Evolutionary conservation across 2,888 invertebrate genomes (phyloP).

Genomic region (Eulithis testata): DNA sequence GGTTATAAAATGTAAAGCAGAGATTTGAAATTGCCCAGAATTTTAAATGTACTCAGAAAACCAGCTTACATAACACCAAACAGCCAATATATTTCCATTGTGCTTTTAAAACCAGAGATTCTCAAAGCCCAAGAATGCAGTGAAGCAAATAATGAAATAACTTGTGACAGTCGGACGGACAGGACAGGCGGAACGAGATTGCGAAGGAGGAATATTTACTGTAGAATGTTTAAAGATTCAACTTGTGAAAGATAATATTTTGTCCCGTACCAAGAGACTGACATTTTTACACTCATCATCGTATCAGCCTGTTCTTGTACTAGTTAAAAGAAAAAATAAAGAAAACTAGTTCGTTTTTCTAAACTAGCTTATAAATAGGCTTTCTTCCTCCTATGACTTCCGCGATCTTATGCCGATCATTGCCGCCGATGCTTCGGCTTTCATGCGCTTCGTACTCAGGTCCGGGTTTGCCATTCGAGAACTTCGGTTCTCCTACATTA

Average conservation of each 20-base stretch:
- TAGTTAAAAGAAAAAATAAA: too few relatives aligned
- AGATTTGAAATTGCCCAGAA: too few relatives aligned
- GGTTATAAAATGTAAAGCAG: too few relatives aligned
- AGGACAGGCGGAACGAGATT: constrained; percentile 30
- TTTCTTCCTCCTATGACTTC: too few relatives aligned
- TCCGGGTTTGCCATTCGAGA: too few relatives aligned
- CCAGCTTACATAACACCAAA: neutral
- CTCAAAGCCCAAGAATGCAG: constrained; percentile 35
- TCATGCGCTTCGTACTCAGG: too few relatives aligned
- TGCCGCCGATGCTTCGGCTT: too few relatives aligned
- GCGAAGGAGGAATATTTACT: constrained; percentile 19
- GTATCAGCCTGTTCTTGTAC: too few relatives aligned
- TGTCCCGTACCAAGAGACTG: neutral
- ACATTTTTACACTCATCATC: neutral
- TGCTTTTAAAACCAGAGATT: constrained; percentile 23
- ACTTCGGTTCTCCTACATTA: too few relatives aligned
- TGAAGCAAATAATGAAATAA: constrained; percentile 40
- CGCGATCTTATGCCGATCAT: too few relatives aligned
- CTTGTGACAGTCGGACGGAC: constrained; percentile 35
- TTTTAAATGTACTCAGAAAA: neutral
- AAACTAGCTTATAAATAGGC: too few relatives aligned
- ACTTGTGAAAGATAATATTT: constrained; percentile 9
- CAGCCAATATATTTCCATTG: constrained; percentile 16
- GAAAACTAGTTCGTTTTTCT: too few relatives aligned
- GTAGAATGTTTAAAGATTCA: constrained; percentile 18